A percentile compares a stretch with the other conserved stretches of the same genome.
These are phyloP conservation scores for Drosophila albomicans DNA, from an alignment of 1,140 invertebrate species.

Conservation along the genomic window DNA sequence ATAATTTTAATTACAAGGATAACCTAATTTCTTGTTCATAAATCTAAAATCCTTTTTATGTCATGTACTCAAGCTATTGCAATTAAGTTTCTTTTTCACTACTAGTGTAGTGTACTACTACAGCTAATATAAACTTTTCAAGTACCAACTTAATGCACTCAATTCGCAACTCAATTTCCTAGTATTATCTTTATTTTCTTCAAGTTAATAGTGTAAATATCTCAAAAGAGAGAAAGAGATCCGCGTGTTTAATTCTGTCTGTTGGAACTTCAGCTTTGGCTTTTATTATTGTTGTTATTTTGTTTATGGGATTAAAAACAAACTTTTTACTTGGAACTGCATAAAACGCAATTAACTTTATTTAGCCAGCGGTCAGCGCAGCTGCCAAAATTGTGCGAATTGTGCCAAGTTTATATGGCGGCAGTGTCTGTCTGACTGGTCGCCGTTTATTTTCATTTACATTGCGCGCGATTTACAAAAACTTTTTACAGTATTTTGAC, in stretches of 20 bases:
- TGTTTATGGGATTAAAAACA: constrained; percentile 68
- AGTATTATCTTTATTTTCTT: too few relatives aligned
- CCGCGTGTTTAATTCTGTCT: neutral
- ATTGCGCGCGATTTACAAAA: constrained; percentile 36
- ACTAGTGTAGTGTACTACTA: too few relatives aligned
- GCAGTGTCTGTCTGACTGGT: constrained; percentile 10
- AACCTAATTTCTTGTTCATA: too few relatives aligned
- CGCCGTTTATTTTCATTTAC: constrained; percentile 47
- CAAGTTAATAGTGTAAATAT: constrained; percentile 5
- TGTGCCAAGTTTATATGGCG: constrained; percentile 70
- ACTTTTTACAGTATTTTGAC: constrained; percentile 53
- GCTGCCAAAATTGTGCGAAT: constrained; percentile 46
- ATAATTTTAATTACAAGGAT: too few relatives aligned
- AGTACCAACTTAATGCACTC: too few relatives aligned
- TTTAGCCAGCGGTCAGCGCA: constrained; percentile 47
- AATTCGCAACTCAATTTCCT: too few relatives aligned
- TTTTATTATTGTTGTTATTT: constrained; percentile 22
- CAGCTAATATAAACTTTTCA: too few relatives aligned
- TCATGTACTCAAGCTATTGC: too few relatives aligned
- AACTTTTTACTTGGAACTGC: constrained; percentile 49
- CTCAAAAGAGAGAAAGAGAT: neutral
- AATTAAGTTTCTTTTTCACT: too few relatives aligned
- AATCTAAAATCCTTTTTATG: too few relatives aligned
- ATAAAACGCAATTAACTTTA: constrained; percentile 76
- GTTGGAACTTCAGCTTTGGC: constrained; percentile 9